A percentile compares a stretch with the other conserved stretches of the same genome.
These are phyloP conservation scores for Monodelphis domestica DNA, from an alignment of 2,797 vertebrate species.

Conservation along the genomic window DNA sequence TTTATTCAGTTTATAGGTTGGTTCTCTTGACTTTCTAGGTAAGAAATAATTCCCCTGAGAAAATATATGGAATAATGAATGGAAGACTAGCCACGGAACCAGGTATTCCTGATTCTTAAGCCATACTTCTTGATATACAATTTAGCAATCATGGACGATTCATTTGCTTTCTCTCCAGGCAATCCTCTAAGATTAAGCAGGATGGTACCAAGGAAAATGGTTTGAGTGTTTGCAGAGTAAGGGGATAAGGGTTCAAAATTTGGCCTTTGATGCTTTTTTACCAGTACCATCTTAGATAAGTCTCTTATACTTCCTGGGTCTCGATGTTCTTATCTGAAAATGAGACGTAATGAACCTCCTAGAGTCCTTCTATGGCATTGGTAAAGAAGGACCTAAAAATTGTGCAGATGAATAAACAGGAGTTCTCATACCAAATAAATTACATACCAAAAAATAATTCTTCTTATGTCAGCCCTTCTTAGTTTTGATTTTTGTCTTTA, in stretches of 20 bases:
- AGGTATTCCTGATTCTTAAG: not conserved
- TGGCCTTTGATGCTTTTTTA: not conserved
- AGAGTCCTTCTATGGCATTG: not conserved
- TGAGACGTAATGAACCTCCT: not conserved
- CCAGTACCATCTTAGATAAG: not conserved
- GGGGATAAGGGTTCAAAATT: not conserved
- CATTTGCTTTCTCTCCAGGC: not conserved
- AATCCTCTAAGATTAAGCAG: not conserved
- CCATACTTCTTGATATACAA: not conserved
- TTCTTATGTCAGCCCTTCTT: not conserved
- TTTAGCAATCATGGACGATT: not conserved
- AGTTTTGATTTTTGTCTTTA: not conserved
- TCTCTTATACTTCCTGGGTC: not conserved
- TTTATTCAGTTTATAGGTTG: not conserved
- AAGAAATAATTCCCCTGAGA: not conserved
- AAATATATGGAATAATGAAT: not conserved
- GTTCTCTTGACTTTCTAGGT: not conserved
- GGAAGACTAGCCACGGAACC: not conserved
- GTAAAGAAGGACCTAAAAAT: not conserved
- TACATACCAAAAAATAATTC: not conserved
- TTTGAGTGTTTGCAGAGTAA: not conserved
- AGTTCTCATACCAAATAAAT: not conserved
- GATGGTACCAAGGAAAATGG: not conserved
- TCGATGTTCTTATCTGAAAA: not conserved
- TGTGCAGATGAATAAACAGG: not conserved